phyloP scores from a whole-genome alignment of 2,888 invertebrate species.

The Tigriopus californicus region DNA sequence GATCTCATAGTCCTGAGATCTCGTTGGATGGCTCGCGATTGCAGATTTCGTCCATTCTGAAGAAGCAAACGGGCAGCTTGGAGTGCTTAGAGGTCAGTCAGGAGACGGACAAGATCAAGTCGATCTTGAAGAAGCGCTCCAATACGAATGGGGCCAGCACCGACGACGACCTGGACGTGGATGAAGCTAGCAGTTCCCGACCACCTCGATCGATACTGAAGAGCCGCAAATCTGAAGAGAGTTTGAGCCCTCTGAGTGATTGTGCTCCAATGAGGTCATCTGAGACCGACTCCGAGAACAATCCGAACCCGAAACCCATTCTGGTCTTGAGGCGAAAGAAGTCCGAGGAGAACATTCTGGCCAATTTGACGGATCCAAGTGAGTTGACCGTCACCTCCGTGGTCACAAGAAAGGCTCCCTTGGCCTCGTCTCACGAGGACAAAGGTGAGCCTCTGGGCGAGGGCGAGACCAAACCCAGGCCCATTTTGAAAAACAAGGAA shows the following conservation, averaged over 20 bases:
- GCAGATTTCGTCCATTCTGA: slow-evolving; percentile 33
- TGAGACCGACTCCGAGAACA: neutral
- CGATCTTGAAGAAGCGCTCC: slow-evolving; percentile 53
- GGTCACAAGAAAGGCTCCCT: too few species aligned
- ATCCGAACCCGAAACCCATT: too few species aligned
- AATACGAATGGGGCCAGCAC: slow-evolving; percentile 39
- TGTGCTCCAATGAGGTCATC: too few species aligned
- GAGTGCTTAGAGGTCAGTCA: slow-evolving; percentile 20
- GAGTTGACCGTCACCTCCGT: too few species aligned
- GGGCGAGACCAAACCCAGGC: neutral
- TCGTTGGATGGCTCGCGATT: neutral
- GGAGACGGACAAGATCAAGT: slow-evolving; percentile 29
- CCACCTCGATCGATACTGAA: slow-evolving; percentile 20
- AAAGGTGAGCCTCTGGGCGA: neutral
- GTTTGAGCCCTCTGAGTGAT: neutral
- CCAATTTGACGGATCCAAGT: too few species aligned
- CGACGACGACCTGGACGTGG: slow-evolving; percentile 47
- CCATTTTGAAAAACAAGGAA: slow-evolving; percentile 1
- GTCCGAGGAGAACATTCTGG: neutral
- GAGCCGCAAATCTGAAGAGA: slow-evolving; percentile 13
- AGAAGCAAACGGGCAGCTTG: slow-evolving; percentile 32
- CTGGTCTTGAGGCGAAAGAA: neutral
- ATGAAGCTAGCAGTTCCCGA: slow-evolving; percentile 23
- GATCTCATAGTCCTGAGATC: slow-evolving; percentile 29
- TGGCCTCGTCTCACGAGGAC: neutral